Percentiles rank a stretch among this genome's conserved stretches.
Evolutionary conservation across 1,140 invertebrate species (phyloP).

Genomic region (Muscidifurax raptorellus): DNA sequence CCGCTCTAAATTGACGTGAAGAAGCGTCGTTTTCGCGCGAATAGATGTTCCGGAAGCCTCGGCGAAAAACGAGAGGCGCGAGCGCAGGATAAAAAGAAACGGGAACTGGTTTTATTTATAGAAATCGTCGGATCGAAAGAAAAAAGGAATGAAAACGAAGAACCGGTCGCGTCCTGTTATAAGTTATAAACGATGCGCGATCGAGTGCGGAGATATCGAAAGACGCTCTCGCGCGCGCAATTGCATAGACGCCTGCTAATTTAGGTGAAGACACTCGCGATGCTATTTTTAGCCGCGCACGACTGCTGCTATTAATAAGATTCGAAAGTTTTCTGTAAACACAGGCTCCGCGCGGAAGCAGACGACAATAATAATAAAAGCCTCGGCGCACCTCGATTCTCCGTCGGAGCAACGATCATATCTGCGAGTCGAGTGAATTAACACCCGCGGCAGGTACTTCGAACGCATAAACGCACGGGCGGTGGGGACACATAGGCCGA

Average conservation of each 20-base stretch:
- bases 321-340: neutral
- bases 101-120: neutral
- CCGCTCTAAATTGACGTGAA: neutral
- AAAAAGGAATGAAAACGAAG: too few relatives aligned
- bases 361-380: too few relatives aligned
- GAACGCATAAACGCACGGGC: neutral
- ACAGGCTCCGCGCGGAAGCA: too few relatives aligned
- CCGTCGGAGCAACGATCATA: too few relatives aligned
- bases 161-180: too few relatives aligned
- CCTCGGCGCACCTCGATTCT: too few relatives aligned
- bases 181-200: neutral
- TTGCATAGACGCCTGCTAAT: neutral
- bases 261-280: too few relatives aligned
- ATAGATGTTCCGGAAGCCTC: neutral
- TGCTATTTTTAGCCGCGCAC: neutral
- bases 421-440: neutral
- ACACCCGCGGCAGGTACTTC: neutral
- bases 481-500: neutral
- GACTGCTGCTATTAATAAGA: neutral
- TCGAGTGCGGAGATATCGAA: neutral
- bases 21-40: neutral
- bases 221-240: neutral
- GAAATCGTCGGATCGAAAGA: neutral
- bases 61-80: slow-evolving; percentile 5
- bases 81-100: neutral